These are phyloP conservation scores for Druceiella hillmani DNA, from an alignment of 2,888 invertebrate genomes.

Conservation along the genomic window DNA sequence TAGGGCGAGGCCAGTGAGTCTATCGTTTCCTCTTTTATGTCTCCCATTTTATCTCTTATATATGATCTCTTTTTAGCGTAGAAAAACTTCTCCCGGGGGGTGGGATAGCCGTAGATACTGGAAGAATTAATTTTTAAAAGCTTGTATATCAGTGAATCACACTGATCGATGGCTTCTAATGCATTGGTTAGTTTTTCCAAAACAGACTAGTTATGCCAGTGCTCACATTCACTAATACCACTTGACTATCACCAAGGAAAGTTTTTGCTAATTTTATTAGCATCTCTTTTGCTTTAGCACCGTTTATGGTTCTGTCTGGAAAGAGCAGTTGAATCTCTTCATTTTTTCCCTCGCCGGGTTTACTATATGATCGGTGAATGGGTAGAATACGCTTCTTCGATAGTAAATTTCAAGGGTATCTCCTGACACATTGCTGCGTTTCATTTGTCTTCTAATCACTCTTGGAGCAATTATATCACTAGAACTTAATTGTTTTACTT, in stretches of 20 bases:
- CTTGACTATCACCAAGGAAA: background rate
- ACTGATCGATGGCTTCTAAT: background rate
- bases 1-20: background rate
- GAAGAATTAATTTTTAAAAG: background rate
- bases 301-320: too few relatives aligned
- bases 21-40: background rate
- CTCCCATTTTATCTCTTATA: background rate
- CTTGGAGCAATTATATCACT: constrained; percentile 1
- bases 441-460: background rate
- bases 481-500: background rate
- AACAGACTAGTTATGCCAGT: background rate
- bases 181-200: background rate
- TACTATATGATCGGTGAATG: background rate
- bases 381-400: background rate
- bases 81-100: background rate
- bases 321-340: background rate
- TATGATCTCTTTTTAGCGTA: background rate
- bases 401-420: background rate
- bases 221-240: background rate
- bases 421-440: background rate
- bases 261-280: background rate
- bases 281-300: background rate
- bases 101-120: background rate
- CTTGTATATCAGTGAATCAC: background rate
- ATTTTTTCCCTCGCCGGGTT: background rate